Evolutionary conservation across 2,888 invertebrate species (phyloP).

Genomic region (Mellilla xanthometata): DNA sequence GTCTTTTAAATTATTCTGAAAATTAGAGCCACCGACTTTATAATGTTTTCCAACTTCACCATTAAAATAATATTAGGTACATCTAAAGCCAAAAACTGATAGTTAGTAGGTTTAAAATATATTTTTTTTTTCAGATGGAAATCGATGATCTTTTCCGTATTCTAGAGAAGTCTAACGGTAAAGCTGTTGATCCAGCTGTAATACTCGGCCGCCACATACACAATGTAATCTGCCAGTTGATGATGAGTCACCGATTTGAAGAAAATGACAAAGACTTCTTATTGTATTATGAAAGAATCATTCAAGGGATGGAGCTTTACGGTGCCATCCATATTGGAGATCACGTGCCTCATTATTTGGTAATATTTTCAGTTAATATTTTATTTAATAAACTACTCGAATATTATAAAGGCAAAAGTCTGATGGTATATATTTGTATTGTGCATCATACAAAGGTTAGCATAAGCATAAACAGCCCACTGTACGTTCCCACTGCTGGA

Average conservation of each 20-base stretch:
- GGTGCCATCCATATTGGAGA: conserved; percentile 88
- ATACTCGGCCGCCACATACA: conserved; percentile 89
- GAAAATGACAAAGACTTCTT: conserved; percentile 87
- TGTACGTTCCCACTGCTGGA: too few relatives aligned
- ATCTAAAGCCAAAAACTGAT: too few relatives aligned
- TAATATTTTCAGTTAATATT: conserved; percentile 36
- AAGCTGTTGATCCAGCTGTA: conserved; percentile 85
- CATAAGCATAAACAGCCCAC: too few relatives aligned
- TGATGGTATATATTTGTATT: too few relatives aligned
- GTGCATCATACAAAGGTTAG: too few relatives aligned
- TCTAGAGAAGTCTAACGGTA: conserved; percentile 22
- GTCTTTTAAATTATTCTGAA: too few relatives aligned
- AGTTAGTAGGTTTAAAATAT: too few relatives aligned
- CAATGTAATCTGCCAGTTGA: conserved; percentile 92
- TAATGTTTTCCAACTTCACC: too few relatives aligned
- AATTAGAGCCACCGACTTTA: too few relatives aligned
- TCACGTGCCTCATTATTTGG: conserved; percentile 87
- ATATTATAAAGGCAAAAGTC: too few relatives aligned
- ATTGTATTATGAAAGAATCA: conserved; percentile 88
- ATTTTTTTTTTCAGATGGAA: conserved; percentile 85
- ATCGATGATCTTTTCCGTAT: conserved; percentile 85
- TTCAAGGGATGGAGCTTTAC: conserved; percentile 91
- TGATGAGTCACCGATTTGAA: conserved; percentile 91
- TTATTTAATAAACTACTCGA: too few relatives aligned
- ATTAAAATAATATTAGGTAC: too few relatives aligned